Evolutionary conservation across 1,140 invertebrate species (phyloP).

Genomic region (Brachionus rotundiformis): DNA sequence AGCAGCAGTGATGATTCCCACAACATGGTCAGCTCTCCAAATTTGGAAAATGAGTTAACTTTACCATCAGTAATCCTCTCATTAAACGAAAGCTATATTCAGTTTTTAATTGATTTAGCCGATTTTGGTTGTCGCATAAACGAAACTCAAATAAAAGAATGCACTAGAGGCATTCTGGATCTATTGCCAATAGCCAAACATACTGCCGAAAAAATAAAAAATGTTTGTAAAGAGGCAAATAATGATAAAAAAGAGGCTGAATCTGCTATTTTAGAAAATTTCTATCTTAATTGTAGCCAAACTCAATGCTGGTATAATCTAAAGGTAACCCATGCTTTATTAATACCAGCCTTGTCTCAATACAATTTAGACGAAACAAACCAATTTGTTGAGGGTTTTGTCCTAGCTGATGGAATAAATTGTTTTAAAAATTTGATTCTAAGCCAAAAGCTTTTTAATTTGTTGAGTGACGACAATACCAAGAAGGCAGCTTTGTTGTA

Average conservation of each 20-base stretch:
- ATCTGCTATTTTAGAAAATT: neutral
- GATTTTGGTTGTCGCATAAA: conserved; percentile 80
- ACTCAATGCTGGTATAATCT: conserved; percentile 54
- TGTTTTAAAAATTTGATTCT: conserved; percentile 80
- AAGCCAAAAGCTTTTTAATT: conserved; percentile 75
- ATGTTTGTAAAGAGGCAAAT: neutral
- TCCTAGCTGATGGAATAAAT: conserved; percentile 74
- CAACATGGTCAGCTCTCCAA: conserved; percentile 25
- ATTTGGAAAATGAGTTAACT: conserved; percentile 37
- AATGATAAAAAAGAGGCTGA: neutral
- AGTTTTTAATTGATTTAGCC: conserved; percentile 86
- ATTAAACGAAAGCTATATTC: conserved; percentile 76
- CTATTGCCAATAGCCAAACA: conserved; percentile 76
- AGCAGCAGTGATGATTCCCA: conserved; percentile 39
- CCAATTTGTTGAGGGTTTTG: conserved; percentile 72
- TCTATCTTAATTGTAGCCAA: conserved; percentile 42
- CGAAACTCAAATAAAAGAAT: conserved; percentile 78
- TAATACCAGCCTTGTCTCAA: conserved; percentile 82
- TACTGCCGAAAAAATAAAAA: conserved; percentile 13
- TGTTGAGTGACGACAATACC: conserved; percentile 77
- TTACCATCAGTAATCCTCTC: conserved; percentile 66
- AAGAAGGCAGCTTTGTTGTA: conserved; percentile 69
- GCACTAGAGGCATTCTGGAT: conserved; percentile 80
- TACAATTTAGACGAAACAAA: conserved; percentile 78
- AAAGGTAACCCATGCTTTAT: conserved; percentile 83